These are phyloP conservation scores for Hirtodrosophila confusa DNA, from an alignment of 2,888 invertebrate genomes.

Conservation along the genomic window DNA sequence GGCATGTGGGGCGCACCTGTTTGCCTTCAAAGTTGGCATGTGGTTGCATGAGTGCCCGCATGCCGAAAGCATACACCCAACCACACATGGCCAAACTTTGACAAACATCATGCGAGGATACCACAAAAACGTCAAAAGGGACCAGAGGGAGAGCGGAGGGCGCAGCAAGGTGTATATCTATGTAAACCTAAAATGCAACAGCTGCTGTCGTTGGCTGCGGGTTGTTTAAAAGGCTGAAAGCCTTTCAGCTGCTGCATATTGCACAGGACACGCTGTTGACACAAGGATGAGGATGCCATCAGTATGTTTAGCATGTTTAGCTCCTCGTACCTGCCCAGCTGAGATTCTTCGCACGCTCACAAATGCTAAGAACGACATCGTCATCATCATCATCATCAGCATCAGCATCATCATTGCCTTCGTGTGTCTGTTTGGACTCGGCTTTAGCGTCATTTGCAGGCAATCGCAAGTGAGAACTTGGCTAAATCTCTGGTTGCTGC, in stretches of 20 bases:
- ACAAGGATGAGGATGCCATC: slow-evolving; percentile 3
- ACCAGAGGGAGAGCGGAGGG: background rate
- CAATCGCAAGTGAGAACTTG: slow-evolving; percentile 50
- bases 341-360: slow-evolving; percentile 33
- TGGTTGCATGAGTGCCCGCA: slow-evolving; percentile 46
- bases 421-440: slow-evolving; percentile 7
- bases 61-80: slow-evolving; percentile 20
- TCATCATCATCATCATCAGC: slow-evolving; percentile 26
- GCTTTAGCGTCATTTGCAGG: slow-evolving; percentile 56
- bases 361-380: slow-evolving; percentile 44
- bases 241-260: slow-evolving; percentile 35
- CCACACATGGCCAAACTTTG: slow-evolving; percentile 21
- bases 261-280: slow-evolving; percentile 11
- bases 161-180: slow-evolving; percentile 1
- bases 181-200: slow-evolving; percentile 33
- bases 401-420: slow-evolving; percentile 29
- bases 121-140: slow-evolving; percentile 45
- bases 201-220: slow-evolving; percentile 32
- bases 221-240: slow-evolving; percentile 38
- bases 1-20: slow-evolving; percentile 28
- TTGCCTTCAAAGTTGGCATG: slow-evolving; percentile 51
- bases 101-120: slow-evolving; percentile 15
- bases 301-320: slow-evolving; percentile 14
- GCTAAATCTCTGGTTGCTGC: slow-evolving; percentile 28
- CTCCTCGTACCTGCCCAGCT: slow-evolving; percentile 1